Percentiles rank a stretch among this genome's conserved stretches.
These are phyloP conservation scores for Mystacornis crossleyi DNA, from an alignment of 2,113 vertebrate genomes.

Conservation along the genomic window DNA sequence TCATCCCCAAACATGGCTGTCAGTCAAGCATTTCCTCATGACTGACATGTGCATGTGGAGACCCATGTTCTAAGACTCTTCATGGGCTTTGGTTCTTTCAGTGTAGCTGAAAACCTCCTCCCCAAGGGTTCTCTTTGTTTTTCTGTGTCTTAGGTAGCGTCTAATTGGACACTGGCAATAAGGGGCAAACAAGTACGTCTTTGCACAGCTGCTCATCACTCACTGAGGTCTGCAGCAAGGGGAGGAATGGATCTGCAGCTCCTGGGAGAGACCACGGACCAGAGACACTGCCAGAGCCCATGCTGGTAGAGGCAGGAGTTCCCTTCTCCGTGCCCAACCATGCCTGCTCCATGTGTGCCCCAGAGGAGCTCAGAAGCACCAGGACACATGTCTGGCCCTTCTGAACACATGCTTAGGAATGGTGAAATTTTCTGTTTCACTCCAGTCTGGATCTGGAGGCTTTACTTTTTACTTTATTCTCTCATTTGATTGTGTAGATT, in stretches of 20 bases:
- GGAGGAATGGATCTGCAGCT: not conserved
- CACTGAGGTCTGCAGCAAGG: not conserved
- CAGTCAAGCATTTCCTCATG: not conserved
- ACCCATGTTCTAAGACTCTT: not conserved
- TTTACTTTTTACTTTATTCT: not conserved
- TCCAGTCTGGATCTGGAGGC: not conserved
- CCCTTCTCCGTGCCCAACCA: not conserved
- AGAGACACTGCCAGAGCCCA: not conserved
- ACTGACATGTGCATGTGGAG: fast-evolving
- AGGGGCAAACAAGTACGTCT: not conserved
- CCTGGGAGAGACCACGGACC: not conserved
- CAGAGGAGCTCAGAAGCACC: not conserved
- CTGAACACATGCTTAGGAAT: fast-evolving
- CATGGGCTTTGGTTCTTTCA: not conserved
- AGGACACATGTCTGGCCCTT: not conserved
- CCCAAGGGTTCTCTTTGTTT: not conserved
- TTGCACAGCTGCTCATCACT: not conserved
- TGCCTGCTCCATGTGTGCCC: not conserved
- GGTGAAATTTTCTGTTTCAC: not conserved
- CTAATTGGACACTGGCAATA: not conserved
- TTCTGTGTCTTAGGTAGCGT: not conserved
- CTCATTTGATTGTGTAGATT: not conserved
- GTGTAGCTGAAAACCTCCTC: not conserved
- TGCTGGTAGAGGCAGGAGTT: fast-evolving
- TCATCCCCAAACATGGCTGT: not conserved